Conservation (phyloP, 1,140 invertebrate species). For the Adoxophyes honmai region DNA sequence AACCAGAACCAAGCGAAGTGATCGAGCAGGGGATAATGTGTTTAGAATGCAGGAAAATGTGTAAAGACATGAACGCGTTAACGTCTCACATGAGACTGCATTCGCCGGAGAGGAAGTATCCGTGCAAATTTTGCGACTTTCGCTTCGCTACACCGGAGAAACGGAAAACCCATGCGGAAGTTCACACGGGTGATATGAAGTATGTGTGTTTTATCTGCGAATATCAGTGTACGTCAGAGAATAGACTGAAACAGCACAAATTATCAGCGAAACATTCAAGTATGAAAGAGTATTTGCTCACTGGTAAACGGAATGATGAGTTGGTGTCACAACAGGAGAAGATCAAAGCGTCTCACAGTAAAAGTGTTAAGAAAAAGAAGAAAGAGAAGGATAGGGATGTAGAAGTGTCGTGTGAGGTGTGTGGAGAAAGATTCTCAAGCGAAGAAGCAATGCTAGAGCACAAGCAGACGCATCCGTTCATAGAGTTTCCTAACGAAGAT, state of each 20-base stretch:
- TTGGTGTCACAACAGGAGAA: slow-evolving; percentile 22
- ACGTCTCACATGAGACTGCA: slow-evolving; percentile 62
- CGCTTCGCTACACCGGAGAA: slow-evolving; percentile 63
- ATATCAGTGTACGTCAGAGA: slow-evolving; percentile 64
- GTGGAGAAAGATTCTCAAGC: slow-evolving; percentile 54
- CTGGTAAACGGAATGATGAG: slow-evolving; percentile 40
- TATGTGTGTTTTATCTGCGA: slow-evolving; percentile 71
- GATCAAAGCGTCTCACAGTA: slow-evolving; percentile 12
- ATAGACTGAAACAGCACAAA: slow-evolving; percentile 59
- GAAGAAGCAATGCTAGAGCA: slow-evolving; percentile 56
- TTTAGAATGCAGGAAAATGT: slow-evolving; percentile 64
- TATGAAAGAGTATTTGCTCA: slow-evolving; percentile 59
- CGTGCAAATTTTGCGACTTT: slow-evolving; percentile 69
- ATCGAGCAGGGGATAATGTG: slow-evolving; percentile 54
- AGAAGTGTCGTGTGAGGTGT: slow-evolving; percentile 52
- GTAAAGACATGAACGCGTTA: slow-evolving; percentile 55
- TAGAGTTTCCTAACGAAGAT: slow-evolving; percentile 65
- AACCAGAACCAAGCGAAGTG: slow-evolving; percentile 36
- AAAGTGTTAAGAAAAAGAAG: slow-evolving; percentile 23
- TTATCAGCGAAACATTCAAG: slow-evolving; percentile 55
- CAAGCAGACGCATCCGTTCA: slow-evolving; percentile 65
- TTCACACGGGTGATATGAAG: slow-evolving; percentile 68
- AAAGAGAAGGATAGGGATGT: slow-evolving; percentile 22
- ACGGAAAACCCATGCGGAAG: slow-evolving; percentile 51
- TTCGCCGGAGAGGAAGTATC: slow-evolving; percentile 56